Base-by-base conservation (phyloP, 1,140 invertebrate genomes). In the Acromyrmex echinatior region DNA sequence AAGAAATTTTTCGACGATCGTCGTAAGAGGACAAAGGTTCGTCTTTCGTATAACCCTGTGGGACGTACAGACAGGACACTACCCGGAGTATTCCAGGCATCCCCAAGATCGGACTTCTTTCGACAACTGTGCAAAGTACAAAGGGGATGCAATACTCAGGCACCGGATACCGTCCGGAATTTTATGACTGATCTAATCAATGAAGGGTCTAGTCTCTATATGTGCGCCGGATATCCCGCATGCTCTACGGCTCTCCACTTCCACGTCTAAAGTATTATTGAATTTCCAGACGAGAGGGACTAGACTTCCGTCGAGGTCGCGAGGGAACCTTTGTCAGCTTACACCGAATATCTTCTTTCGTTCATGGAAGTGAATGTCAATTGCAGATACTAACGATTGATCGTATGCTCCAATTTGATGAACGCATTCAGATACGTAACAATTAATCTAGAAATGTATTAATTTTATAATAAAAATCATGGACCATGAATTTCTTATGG, bases 151-250 rank as follows among this genome's bases (percentile, higher is more conserved):
- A 74, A 84, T 84, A 84, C 80, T 70, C 70, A 5, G 62, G 49
- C 60, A 65, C 25, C 76, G 62, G 82, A 68, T 79, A 66, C 60
- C 82, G 63, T 79, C 62, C 49, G 74, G 73, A 86, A 77, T 79
- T 86, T 86, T 68, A 79, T 86, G 73, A 86, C 82, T 86, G 76
- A 86, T 84, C 80, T 84, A 77, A 86, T 86, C 82, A 78, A 86
- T 86, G 82, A 86, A 86, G 62, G 74, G 76, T 86, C 74, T n/a
- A 79, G 74, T 66, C 63, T 86, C 49, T 66, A 79, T 66, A 86
- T 86, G 73, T 76, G 25, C 25, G 80, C 80, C 68, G 80, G 70
- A 84, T 84, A 84, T 84, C 77, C 65, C 77, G 77, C 77, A 62
- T 80, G 85, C n/a, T 80, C 74, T 86, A 56, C 28, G 31, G 49